phyloP scores from a whole-genome alignment of 1,140 invertebrate species.

The Drosophila equinoxialis region DNA sequence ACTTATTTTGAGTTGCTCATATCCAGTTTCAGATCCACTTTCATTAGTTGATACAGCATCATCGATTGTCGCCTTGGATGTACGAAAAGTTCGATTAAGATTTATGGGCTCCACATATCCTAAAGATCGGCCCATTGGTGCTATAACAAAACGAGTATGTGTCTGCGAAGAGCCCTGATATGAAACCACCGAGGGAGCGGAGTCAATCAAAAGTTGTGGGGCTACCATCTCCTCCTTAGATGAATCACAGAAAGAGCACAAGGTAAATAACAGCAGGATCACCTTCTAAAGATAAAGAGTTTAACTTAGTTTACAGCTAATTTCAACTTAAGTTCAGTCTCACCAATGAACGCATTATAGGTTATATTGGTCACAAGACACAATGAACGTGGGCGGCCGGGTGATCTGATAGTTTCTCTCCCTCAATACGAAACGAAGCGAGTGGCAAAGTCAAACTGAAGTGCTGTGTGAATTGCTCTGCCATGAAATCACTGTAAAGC shows the following conservation, averaged over 20 bases:
- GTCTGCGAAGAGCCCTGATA: slow-evolving; percentile 76
- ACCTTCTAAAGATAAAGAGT: not conserved
- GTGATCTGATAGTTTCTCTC: slow-evolving; percentile 10
- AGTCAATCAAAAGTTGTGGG: slow-evolving; percentile 60
- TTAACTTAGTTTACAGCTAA: not conserved
- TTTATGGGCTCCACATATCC: slow-evolving; percentile 78
- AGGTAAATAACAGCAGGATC: slow-evolving; percentile 28
- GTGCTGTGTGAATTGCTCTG: slow-evolving; percentile 76
- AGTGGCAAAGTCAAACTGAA: slow-evolving; percentile 79
- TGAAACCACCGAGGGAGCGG: slow-evolving; percentile 75
- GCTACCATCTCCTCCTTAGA: slow-evolving; percentile 23
- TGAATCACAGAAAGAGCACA: slow-evolving; percentile 31
- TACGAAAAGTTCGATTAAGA: slow-evolving; percentile 70
- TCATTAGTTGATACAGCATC: not conserved
- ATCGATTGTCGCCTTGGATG: slow-evolving; percentile 36
- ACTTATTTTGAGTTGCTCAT: slow-evolving; percentile 61
- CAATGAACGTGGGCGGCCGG: slow-evolving; percentile 28
- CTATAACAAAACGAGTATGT: slow-evolving; percentile 73
- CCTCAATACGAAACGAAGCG: slow-evolving; percentile 52
- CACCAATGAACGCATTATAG: slow-evolving; percentile 63
- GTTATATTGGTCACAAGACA: slow-evolving; percentile 29
- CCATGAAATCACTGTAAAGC: slow-evolving; percentile 72
- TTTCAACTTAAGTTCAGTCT: slow-evolving; percentile 28
- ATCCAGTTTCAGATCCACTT: slow-evolving; percentile 22
- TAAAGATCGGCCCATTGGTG: slow-evolving; percentile 71